These are phyloP conservation scores for Notarius quadriscutis DNA, from an alignment of 2,113 vertebrate genomes.

Conservation along the genomic window DNA sequence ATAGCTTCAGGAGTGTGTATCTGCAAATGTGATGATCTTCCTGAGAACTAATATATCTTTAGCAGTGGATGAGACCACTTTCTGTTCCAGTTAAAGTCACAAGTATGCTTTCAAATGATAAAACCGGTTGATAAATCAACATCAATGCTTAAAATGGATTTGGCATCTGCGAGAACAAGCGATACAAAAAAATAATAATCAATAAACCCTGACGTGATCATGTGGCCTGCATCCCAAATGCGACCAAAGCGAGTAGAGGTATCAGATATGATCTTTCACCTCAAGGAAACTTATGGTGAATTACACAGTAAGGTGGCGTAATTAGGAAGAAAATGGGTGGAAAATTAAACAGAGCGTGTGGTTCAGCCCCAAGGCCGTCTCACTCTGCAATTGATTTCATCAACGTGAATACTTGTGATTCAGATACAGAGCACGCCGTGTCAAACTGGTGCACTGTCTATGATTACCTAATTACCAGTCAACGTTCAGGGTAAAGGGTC, in stretches of 20 bases:
- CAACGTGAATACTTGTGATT: not conserved
- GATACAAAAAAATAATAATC: not conserved
- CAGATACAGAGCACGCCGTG: not conserved
- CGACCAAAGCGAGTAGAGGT: not conserved
- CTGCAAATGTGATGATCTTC: slow-evolving; percentile 25
- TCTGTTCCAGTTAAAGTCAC: not conserved
- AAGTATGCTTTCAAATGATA: not conserved
- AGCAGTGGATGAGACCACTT: not conserved
- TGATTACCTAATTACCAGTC: slow-evolving; percentile 3
- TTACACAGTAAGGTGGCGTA: slow-evolving; percentile 19
- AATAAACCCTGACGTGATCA: not conserved
- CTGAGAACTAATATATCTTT: slow-evolving; percentile 11
- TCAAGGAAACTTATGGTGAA: not conserved
- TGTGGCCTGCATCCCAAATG: not conserved
- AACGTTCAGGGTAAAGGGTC: not conserved
- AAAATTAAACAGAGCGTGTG: slow-evolving; percentile 22
- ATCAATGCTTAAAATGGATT: not conserved
- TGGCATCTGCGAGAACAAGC: not conserved
- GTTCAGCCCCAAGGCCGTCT: not conserved
- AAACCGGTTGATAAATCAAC: not conserved
- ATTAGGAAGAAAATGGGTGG: slow-evolving; percentile 27
- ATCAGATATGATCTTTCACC: slow-evolving; percentile 5
- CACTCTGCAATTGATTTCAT: slow-evolving; percentile 16
- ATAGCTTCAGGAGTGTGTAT: slow-evolving; percentile 6
- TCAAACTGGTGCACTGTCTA: not conserved